Evolutionary conservation across 1,140 invertebrate genomes (phyloP).

Genomic region (Aphis gossypii): DNA sequence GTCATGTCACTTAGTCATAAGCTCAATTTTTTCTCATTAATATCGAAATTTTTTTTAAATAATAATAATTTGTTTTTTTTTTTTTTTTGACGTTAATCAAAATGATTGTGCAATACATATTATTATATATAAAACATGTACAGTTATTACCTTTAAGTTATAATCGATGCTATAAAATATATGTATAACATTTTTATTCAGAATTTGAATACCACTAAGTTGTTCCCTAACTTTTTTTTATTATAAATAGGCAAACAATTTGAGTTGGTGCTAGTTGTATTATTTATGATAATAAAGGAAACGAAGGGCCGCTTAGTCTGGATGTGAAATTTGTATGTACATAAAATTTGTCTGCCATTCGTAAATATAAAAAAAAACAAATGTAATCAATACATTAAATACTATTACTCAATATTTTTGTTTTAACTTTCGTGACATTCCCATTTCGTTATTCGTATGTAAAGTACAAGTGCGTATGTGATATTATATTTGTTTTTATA

Average conservation of each 20-base stretch:
- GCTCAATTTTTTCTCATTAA: slow-evolving; percentile 21
- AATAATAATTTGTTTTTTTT: slow-evolving; percentile 54
- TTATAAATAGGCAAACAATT: not conserved
- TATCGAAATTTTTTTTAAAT: not conserved
- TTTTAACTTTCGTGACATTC: slow-evolving; percentile 48
- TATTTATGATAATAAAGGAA: not conserved
- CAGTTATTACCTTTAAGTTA: slow-evolving; percentile 24
- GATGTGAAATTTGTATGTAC: not conserved
- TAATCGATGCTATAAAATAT: not conserved
- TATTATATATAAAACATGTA: slow-evolving; percentile 30
- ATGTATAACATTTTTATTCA: slow-evolving; percentile 12
- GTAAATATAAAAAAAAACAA: not conserved
- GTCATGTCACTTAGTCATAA: not conserved
- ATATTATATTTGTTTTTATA: slow-evolving; percentile 53
- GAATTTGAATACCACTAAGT: not conserved
- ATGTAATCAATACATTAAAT: not conserved
- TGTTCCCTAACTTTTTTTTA: not conserved
- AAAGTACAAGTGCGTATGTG: slow-evolving; percentile 56
- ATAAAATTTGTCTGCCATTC: not conserved
- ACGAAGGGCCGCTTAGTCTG: not conserved
- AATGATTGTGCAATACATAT: slow-evolving; percentile 50
- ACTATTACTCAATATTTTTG: slow-evolving; percentile 17
- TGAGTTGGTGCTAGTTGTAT: slow-evolving; percentile 33
- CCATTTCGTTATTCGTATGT: slow-evolving; percentile 36
- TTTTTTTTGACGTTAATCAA: slow-evolving; percentile 53